Conservation (phyloP, 2,888 invertebrate species). For the Leucophenga maculata region DNA sequence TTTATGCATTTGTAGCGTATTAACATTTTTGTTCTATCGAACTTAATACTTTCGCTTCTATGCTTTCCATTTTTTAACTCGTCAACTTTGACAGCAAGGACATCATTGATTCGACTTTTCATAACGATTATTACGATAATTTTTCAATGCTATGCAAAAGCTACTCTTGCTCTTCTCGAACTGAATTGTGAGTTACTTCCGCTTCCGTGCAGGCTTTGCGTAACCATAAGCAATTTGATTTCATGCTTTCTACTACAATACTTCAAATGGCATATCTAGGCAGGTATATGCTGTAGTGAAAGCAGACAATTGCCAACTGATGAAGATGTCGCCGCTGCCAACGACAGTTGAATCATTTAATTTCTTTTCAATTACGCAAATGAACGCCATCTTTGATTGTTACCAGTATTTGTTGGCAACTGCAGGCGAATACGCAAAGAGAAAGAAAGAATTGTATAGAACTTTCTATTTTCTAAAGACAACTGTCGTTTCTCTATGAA, state of each 20-base stretch:
- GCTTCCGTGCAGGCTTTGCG: not conserved
- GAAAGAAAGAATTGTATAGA: too few species aligned
- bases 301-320: conserved; percentile 14
- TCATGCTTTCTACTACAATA: not conserved
- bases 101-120: conserved; percentile 1
- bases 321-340: not conserved
- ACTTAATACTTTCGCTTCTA: too few species aligned
- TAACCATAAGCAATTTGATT: conserved; percentile 15
- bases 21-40: not conserved
- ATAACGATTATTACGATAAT: conserved; percentile 6
- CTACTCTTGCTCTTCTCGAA: not conserved
- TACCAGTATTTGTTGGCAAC: too few species aligned
- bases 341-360: conserved; percentile 16
- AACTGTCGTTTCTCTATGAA: not conserved
- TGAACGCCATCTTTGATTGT: conserved; percentile 1
- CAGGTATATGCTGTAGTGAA: not conserved
- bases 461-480: too few species aligned
- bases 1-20: too few species aligned
- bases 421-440: too few species aligned
- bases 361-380: conserved; percentile 19
- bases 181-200: conserved; percentile 5
- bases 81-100: not conserved
- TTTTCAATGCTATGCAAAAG: not conserved
- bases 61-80: not conserved
- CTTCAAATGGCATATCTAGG: not conserved